Percentiles rank a stretch among this genome's conserved stretches.
Conservation (phyloP, 2,888 invertebrate species). For the Lordiphosa andalusiaca region DNA sequence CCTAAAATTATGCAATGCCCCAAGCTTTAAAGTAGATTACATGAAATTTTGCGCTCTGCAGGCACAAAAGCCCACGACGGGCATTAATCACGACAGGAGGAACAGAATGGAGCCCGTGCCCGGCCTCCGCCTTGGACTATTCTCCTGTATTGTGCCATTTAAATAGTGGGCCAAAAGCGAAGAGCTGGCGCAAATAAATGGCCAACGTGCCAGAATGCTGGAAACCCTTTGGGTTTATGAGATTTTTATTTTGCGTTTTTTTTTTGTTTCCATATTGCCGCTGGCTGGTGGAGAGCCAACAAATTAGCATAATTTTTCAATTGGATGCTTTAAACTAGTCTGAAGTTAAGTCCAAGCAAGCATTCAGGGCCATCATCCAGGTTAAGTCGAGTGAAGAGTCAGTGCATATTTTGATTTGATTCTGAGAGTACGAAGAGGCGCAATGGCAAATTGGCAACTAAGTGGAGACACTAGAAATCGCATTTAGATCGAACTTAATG, state of each 20-base stretch:
- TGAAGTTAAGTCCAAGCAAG: too few species aligned
- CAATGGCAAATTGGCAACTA: too few species aligned
- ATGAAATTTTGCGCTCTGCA: constrained; percentile 57
- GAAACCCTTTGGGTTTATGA: constrained; percentile 45
- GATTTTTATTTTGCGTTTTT: constrained; percentile 19
- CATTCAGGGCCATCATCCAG: neutral
- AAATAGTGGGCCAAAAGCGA: constrained; percentile 37
- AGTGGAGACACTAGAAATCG: too few species aligned
- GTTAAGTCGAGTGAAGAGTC: too few species aligned
- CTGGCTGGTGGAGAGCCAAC: constrained; percentile 8
- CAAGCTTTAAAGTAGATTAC: constrained; percentile 69
- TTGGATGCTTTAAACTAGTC: constrained; percentile 22
- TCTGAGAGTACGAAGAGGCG: too few species aligned
- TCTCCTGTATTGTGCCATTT: constrained; percentile 23
- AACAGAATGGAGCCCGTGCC: constrained; percentile 17
- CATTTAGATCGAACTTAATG: too few species aligned
- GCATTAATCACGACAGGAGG: constrained; percentile 58
- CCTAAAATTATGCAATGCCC: constrained; percentile 65
- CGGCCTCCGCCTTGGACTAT: neutral
- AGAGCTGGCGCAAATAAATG: constrained; percentile 33
- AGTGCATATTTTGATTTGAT: too few species aligned
- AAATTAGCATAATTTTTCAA: constrained; percentile 63
- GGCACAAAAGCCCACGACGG: constrained; percentile 70
- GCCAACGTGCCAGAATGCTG: constrained; percentile 46
- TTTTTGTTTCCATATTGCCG: constrained; percentile 35